These are phyloP conservation scores for Vipera latastei DNA, from an alignment of 2,797 vertebrate species.

Conservation along the genomic window DNA sequence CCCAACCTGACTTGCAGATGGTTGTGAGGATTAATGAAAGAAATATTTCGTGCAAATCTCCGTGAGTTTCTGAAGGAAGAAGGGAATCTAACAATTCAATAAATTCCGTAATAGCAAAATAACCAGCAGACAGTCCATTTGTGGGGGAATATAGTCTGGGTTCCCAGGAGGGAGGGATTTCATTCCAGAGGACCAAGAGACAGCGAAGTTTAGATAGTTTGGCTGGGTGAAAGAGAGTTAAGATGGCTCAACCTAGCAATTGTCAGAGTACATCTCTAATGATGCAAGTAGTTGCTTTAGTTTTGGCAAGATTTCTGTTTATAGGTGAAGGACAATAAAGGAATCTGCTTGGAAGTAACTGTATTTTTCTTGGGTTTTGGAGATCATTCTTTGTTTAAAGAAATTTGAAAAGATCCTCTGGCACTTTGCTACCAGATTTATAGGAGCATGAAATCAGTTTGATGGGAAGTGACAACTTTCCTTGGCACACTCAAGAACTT, in stretches of 20 bases:
- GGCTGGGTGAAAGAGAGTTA: not conserved
- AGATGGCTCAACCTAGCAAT: not conserved
- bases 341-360: not conserved
- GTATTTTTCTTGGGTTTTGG: not conserved
- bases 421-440: not conserved
- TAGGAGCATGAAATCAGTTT: constrained; percentile 2
- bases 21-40: not conserved
- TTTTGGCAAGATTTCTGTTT: not conserved
- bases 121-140: not conserved
- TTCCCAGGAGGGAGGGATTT: not conserved
- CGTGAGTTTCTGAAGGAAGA: not conserved
- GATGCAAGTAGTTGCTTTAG: not conserved
- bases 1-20: not conserved
- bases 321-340: not conserved
- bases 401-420: not conserved
- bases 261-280: not conserved
- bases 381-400: not conserved
- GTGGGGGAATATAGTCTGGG: not conserved
- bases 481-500: constrained; percentile 18
- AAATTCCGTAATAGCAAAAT: not conserved
- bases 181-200: not conserved
- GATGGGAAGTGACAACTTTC: constrained; percentile 13
- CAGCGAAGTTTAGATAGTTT: not conserved
- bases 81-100: not conserved
- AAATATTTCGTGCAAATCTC: not conserved